Evolutionary conservation across 1,140 invertebrate genomes (phyloP), one percentile per base, ranked within the genome.

Genomic region (Eubasilissa regina): DNA sequence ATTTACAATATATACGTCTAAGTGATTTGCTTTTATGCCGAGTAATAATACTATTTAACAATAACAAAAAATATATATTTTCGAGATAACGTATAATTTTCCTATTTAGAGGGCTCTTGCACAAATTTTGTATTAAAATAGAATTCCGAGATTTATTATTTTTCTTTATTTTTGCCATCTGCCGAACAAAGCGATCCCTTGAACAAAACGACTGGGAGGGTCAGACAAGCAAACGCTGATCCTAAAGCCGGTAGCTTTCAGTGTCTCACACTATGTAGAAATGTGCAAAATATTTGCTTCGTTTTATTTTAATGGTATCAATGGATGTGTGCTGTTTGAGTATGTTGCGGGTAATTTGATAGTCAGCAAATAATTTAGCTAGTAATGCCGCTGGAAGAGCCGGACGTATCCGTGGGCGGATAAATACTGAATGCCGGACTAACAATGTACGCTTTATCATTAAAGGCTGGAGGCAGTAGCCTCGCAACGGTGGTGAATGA

Each of bases 361-460:
- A 11, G 44, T 15, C 44, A 7, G 43, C 43, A 19, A 44, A 44
- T 68, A 44, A 68, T 68, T 47, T 68, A 68, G 45, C 64, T 17
- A 45, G 64, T 45, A 17, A 35, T 11, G 3, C 25, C 3, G 62
- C 4, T 17, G 25, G 60, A 43, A 25, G 25, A 25, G 25, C 60
- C 9, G 45, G 64, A 68, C 15, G 17, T 68, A 48, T 45, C 44
- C 64, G 64, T 68, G 64, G 64, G 64, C 44, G 64, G 64, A 45
- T 68, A 68, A 68, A 68, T n/a, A n/a, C 15, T 10, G 64, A 68
- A 68, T 68, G 64, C 44, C 64, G 64, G 64, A 68, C 64, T 45
- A 45, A 47, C 64, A 48, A 68, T 68, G 64, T 35, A 11, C 44
- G 10, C 44, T 68, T 68, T 68, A 35, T 68, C 47, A 47, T 68